These are phyloP conservation scores for Megastigmus dorsalis DNA, from an alignment of 2,888 invertebrate genomes.

Conservation along the genomic window DNA sequence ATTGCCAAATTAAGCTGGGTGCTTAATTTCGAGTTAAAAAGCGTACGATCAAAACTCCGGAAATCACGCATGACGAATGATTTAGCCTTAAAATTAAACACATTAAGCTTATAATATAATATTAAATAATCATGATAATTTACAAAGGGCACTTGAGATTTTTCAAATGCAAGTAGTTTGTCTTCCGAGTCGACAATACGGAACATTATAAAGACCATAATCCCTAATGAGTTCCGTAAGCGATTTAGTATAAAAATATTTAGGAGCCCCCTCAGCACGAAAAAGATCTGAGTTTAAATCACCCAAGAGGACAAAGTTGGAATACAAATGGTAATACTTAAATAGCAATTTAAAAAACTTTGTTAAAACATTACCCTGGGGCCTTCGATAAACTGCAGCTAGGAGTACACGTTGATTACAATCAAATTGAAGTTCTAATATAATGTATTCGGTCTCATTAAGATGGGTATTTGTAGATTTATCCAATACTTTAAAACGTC, in stretches of 20 bases:
- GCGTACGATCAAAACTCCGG: not conserved
- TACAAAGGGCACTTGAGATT: not conserved
- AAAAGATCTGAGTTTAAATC: not conserved
- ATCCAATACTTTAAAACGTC: not conserved
- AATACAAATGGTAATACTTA: not conserved
- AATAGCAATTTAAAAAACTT: not conserved
- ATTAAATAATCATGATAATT: not conserved
- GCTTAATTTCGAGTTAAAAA: too few relatives aligned
- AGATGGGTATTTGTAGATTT: not conserved
- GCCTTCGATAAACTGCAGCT: not conserved
- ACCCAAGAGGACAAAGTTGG: not conserved
- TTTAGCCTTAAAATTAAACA: too few relatives aligned
- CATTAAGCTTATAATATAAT: too few relatives aligned
- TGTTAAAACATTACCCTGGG: not conserved
- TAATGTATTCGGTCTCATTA: not conserved
- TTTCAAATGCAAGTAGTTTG: not conserved
- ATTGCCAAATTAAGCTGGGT: not conserved
- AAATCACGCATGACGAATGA: too few relatives aligned
- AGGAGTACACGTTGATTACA: not conserved
- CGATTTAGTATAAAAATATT: not conserved
- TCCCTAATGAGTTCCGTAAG: not conserved
- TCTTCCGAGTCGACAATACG: not conserved
- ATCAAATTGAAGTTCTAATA: not conserved
- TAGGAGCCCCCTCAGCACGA: too few relatives aligned
- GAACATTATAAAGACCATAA: not conserved